Evolutionary conservation across 1,140 invertebrate species (phyloP).

Genomic region (Drosophila repletoides): DNA sequence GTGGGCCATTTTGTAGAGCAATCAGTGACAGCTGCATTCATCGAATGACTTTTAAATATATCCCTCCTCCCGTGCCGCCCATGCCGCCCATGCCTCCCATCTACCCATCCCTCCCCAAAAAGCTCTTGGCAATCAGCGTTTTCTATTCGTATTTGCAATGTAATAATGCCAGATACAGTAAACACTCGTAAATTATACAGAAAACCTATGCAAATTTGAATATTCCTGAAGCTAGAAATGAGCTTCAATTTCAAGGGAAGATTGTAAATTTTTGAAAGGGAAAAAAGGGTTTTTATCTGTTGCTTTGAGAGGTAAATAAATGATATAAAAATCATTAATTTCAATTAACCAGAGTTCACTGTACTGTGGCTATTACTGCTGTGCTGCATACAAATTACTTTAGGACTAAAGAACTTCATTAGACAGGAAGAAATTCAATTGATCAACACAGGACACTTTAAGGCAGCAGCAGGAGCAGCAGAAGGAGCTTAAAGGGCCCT

Average conservation of each 20-base stretch:
- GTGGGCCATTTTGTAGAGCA: conserved; percentile 41
- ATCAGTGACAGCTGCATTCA: conserved; percentile 72
- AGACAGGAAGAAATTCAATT: neutral
- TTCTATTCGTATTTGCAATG: conserved; percentile 3
- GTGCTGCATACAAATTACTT: conserved; percentile 42
- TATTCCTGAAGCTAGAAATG: too few species aligned
- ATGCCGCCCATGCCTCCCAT: too few species aligned
- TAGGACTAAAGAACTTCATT: conserved; percentile 26
- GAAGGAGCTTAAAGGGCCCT: conserved; percentile 26
- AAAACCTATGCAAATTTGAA: too few species aligned
- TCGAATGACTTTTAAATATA: conserved; percentile 48
- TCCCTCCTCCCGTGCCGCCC: conserved; percentile 1
- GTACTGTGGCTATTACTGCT: too few species aligned
- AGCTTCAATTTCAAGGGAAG: too few species aligned
- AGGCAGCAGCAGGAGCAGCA: neutral
- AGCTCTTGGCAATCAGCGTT: conserved; percentile 38
- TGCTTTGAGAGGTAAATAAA: too few species aligned
- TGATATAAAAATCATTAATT: too few species aligned
- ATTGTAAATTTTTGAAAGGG: too few species aligned
- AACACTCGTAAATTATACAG: too few species aligned
- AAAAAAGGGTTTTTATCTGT: too few species aligned
- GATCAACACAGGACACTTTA: conserved; percentile 13
- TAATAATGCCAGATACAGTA: conserved; percentile 21
- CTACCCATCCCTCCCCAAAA: too few species aligned
- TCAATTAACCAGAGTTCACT: too few species aligned